Percentiles rank a stretch among this genome's conserved stretches.
Evolutionary conservation across 2,113 vertebrate species (phyloP).

Genomic region (Vulpes vulpes): DNA sequence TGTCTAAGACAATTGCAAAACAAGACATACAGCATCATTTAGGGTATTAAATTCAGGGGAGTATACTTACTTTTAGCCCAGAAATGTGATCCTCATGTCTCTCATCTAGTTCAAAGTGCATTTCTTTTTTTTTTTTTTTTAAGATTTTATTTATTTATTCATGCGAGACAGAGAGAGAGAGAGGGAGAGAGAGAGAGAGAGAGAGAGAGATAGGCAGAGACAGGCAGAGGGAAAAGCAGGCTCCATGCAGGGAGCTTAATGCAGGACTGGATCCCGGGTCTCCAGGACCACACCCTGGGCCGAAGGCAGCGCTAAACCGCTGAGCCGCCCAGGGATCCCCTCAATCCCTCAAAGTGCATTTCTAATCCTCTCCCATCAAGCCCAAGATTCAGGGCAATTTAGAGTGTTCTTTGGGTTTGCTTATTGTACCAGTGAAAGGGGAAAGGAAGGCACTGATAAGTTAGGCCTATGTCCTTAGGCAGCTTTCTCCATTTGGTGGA

Average conservation of each 20-base stretch:
- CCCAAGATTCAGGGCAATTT: not conserved
- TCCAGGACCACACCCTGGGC: too few relatives aligned
- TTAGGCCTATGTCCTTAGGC: not conserved
- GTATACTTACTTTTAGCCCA: slow-evolving; percentile 9
- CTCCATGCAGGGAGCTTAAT: too few relatives aligned
- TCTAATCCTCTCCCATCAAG: not conserved
- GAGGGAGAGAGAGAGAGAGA: too few relatives aligned
- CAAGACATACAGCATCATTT: not conserved
- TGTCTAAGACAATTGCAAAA: not conserved
- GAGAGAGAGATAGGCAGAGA: too few relatives aligned
- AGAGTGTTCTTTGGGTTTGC: not conserved
- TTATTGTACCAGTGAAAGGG: not conserved
- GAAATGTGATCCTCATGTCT: slow-evolving; percentile 40
- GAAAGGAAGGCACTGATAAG: not conserved
- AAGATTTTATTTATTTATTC: too few relatives aligned
- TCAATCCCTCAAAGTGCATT: not conserved
- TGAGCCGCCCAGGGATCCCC: too few relatives aligned
- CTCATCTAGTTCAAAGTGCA: not conserved
- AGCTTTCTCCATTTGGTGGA: not conserved
- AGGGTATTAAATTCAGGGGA: not conserved
- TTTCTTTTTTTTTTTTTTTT: not conserved
- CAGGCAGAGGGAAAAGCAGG: too few relatives aligned
- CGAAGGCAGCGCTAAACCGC: too few relatives aligned
- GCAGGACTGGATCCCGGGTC: too few relatives aligned
- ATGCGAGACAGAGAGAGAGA: too few relatives aligned